Evolutionary conservation across 2,888 invertebrate genomes (phyloP).

Genomic region (Zaprionus bogoriensis): DNA sequence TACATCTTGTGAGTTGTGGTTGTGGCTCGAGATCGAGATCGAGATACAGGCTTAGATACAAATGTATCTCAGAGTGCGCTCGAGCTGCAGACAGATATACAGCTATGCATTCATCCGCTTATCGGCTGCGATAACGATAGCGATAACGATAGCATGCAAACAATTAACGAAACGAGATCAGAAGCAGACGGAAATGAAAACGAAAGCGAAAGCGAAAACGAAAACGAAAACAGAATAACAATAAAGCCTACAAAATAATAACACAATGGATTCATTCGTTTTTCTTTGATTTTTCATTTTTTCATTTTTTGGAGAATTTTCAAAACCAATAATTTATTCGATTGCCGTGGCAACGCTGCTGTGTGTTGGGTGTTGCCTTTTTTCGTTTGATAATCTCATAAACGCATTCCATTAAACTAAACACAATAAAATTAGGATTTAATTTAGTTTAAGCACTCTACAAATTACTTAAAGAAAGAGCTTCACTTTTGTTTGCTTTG

Average conservation of each 20-base stretch:
- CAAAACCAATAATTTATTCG: constrained; percentile 69
- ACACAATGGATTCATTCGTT: constrained; percentile 61
- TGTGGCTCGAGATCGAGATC: constrained; percentile 59
- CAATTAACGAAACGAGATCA: constrained; percentile 72
- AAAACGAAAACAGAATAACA: constrained; percentile 16
- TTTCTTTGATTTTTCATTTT: constrained; percentile 52
- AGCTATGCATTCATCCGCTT: constrained; percentile 52
- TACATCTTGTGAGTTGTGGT: constrained; percentile 83
- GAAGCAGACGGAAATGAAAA: constrained; percentile 47
- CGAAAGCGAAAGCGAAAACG: constrained; percentile 20
- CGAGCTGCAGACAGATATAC: too few relatives aligned
- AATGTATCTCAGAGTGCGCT: constrained; percentile 11
- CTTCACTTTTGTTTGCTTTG: constrained; percentile 65
- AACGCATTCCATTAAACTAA: constrained; percentile 74
- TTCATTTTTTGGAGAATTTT: constrained; percentile 55
- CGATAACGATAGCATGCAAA: constrained; percentile 45
- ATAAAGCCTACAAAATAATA: constrained; percentile 64
- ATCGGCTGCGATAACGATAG: constrained; percentile 30
- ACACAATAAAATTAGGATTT: constrained; percentile 69
- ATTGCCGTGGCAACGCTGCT: too few relatives aligned
- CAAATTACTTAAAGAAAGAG: constrained; percentile 79
- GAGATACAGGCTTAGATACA: constrained; percentile 24
- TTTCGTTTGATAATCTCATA: constrained; percentile 65
- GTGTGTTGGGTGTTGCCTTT: constrained; percentile 20
- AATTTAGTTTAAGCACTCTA: constrained; percentile 74